Conservation (phyloP, 2,888 invertebrate genomes). For the Phortica okadai region DNA sequence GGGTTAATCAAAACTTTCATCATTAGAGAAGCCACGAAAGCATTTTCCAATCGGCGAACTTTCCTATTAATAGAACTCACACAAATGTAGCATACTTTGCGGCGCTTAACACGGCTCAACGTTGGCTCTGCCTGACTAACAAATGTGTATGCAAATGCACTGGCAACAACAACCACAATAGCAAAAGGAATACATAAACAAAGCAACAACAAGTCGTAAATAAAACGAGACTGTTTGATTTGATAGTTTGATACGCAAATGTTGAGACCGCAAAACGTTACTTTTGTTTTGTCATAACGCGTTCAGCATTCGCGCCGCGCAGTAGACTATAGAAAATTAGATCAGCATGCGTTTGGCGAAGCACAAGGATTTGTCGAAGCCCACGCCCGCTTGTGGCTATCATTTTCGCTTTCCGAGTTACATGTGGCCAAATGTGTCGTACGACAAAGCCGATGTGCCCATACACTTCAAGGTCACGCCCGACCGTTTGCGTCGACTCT, state of each 20-base stretch:
- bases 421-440: constrained; percentile 59
- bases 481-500: constrained; percentile 76
- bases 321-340: neutral
- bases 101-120: constrained; percentile 13
- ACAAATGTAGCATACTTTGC: constrained; percentile 27
- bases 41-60: neutral
- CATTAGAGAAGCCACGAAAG: constrained; percentile 18
- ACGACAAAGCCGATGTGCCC: constrained; percentile 59
- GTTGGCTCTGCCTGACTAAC: neutral
- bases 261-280: constrained; percentile 1
- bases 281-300: constrained; percentile 13
- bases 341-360: neutral
- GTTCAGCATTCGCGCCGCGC: neutral
- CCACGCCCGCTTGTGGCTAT: constrained; percentile 48
- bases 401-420: constrained; percentile 60
- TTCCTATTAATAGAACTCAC: constrained; percentile 25
- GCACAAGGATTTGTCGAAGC: constrained; percentile 35
- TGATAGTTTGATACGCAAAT: constrained; percentile 3
- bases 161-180: constrained; percentile 10
- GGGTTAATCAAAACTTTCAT: constrained; percentile 16
- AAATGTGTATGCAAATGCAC: constrained; percentile 25
- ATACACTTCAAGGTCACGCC: constrained; percentile 70
- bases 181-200: neutral
- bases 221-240: constrained; percentile 4
- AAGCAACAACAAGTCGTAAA: constrained; percentile 23